Conservation (phyloP, 2,888 invertebrate genomes). For the Podotricha telesiphe region DNA sequence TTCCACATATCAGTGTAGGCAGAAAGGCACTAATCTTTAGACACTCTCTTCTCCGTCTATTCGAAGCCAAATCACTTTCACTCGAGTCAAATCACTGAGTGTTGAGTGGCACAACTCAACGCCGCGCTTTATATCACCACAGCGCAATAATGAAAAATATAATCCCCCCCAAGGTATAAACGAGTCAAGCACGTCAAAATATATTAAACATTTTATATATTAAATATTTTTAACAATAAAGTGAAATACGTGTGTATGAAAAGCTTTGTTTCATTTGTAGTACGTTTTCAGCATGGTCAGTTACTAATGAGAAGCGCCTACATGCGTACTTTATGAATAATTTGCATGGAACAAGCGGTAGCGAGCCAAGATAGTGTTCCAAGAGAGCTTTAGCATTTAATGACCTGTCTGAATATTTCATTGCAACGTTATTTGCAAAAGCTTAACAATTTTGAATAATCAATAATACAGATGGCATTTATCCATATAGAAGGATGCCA, state of each 20-base stretch:
- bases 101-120: no score
- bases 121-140: no score
- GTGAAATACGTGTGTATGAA: not conserved
- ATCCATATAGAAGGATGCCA: not conserved
- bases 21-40: no score
- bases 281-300: slow-evolving; percentile 53
- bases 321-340: slow-evolving; percentile 71
- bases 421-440: slow-evolving; percentile 1
- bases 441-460: slow-evolving; percentile 15
- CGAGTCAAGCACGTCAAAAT: no score
- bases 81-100: no score
- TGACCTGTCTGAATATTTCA: slow-evolving; percentile 23
- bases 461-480: slow-evolving; percentile 10
- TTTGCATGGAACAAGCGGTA: slow-evolving; percentile 59
- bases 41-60: no score
- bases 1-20: no score
- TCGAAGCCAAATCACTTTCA: no score
- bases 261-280: slow-evolving; percentile 5
- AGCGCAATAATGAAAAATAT: no score
- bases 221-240: not conserved
- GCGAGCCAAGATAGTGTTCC: slow-evolving; percentile 41
- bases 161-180: no score
- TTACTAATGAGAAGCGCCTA: slow-evolving; percentile 61
- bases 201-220: not conserved
- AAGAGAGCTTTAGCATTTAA: slow-evolving; percentile 23